Conservation (phyloP, 2,797 vertebrate species). For the Rhinophrynus dorsalis region DNA sequence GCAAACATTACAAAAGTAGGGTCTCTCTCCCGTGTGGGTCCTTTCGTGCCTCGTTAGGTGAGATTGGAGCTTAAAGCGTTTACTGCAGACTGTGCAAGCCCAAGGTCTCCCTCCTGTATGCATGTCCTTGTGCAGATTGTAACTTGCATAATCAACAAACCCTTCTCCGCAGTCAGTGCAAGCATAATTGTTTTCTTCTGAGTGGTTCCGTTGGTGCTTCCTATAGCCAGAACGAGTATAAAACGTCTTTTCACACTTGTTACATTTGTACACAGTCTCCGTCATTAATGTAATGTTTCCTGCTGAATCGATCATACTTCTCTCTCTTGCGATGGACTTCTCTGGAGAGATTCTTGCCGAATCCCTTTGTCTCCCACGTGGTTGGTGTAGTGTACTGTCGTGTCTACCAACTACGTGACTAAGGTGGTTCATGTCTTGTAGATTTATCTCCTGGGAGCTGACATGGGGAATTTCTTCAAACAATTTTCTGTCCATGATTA, state of each 20-base stretch:
- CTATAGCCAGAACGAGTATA: slow-evolving; percentile 35
- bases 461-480: slow-evolving; percentile 10
- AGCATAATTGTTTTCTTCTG: slow-evolving; percentile 11
- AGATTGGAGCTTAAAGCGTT: slow-evolving; percentile 26
- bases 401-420: neutral
- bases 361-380: neutral
- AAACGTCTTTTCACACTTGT: slow-evolving; percentile 39
- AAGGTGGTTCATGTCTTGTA: neutral
- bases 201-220: slow-evolving; percentile 39
- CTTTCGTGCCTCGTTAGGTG: slow-evolving; percentile 22
- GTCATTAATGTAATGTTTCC: slow-evolving; percentile 43
- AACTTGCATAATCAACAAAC: slow-evolving; percentile 6
- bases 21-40: slow-evolving; percentile 16
- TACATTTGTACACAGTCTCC: slow-evolving; percentile 41
- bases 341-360: slow-evolving; percentile 21
- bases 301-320: slow-evolving; percentile 16
- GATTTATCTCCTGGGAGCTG: neutral
- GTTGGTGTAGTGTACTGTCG: neutral
- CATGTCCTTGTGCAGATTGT: slow-evolving; percentile 16
- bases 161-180: slow-evolving; percentile 11
- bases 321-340: slow-evolving; percentile 33
- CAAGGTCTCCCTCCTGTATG: slow-evolving; percentile 11
- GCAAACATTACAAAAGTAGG: slow-evolving; percentile 19
- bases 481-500: neutral
- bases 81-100: slow-evolving; percentile 12